Evolutionary conservation across 2,888 invertebrate species (phyloP).

Genomic region (Hoplodrina ambigua): DNA sequence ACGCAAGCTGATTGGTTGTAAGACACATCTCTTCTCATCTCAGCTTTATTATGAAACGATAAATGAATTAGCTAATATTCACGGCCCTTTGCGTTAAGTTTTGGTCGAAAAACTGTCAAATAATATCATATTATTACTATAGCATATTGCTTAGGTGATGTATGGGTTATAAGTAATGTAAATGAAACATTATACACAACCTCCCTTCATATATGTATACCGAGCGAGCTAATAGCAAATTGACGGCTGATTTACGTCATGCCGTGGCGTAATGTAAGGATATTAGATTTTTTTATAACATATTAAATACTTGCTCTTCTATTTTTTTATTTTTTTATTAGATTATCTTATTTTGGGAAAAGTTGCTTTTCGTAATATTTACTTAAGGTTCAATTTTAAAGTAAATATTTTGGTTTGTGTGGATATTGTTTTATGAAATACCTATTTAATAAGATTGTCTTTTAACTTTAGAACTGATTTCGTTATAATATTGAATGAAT

Average conservation of each 20-base stretch:
- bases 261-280: conserved; percentile 17
- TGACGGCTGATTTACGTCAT: conserved; percentile 40
- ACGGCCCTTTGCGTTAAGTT: no score
- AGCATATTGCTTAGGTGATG: background rate
- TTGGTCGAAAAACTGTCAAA: no score
- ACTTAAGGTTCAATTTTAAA: background rate
- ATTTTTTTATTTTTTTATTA: conserved; percentile 13
- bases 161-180: conserved; percentile 11
- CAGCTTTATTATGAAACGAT: no score
- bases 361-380: background rate
- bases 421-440: no score
- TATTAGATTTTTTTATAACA: conserved; percentile 22
- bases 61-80: no score
- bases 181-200: conserved; percentile 10
- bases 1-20: no score
- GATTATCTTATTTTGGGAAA: background rate
- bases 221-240: conserved; percentile 20
- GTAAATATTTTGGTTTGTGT: no score
- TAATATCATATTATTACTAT: background rate
- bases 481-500: no score
- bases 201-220: background rate
- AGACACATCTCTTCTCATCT: no score
- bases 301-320: conserved; percentile 31
- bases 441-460: no score
- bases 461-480: no score